A percentile compares a stretch with the other conserved stretches of the same genome.
Conservation (phyloP, 2,888 invertebrate genomes). For the Rambutsinella grinnellia region DNA sequence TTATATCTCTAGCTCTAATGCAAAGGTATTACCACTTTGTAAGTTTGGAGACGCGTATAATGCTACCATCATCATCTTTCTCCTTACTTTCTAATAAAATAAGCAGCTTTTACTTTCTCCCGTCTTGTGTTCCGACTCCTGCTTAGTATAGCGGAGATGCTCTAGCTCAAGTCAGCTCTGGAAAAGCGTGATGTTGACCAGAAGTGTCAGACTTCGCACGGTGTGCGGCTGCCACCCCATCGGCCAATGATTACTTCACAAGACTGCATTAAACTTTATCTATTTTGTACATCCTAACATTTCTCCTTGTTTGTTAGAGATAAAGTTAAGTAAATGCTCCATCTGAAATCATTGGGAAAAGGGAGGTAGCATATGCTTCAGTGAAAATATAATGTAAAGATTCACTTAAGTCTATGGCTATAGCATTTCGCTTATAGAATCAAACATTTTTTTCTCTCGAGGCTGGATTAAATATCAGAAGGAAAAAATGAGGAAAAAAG, state of each 20-base stretch:
- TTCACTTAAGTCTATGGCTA: too few species aligned
- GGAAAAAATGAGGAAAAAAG: too few species aligned
- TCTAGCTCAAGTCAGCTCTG: not conserved
- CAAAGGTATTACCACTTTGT: constrained; percentile 1
- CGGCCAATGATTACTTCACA: not conserved
- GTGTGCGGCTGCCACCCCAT: not conserved
- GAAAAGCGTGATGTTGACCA: constrained; percentile 23
- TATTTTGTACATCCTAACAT: too few species aligned
- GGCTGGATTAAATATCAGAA: too few species aligned
- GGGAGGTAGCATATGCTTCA: too few species aligned
- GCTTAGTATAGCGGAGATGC: too few species aligned
- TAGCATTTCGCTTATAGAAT: too few species aligned
- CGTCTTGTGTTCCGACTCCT: constrained; percentile 21
- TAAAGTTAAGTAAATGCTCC: too few species aligned
- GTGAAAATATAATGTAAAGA: too few species aligned
- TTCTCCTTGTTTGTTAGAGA: too few species aligned
- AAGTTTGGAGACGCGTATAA: not conserved
- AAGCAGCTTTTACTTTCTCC: constrained; percentile 15
- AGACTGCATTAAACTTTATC: constrained; percentile 6
- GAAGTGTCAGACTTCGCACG: constrained; percentile 42
- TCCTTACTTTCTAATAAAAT: not conserved
- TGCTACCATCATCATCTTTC: not conserved
- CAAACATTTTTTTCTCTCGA: too few species aligned
- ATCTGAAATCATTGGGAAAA: too few species aligned
- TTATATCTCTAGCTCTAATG: constrained; percentile 27